Evolutionary conservation across 2,888 invertebrate genomes (phyloP).

Genomic region (Acleris literana): DNA sequence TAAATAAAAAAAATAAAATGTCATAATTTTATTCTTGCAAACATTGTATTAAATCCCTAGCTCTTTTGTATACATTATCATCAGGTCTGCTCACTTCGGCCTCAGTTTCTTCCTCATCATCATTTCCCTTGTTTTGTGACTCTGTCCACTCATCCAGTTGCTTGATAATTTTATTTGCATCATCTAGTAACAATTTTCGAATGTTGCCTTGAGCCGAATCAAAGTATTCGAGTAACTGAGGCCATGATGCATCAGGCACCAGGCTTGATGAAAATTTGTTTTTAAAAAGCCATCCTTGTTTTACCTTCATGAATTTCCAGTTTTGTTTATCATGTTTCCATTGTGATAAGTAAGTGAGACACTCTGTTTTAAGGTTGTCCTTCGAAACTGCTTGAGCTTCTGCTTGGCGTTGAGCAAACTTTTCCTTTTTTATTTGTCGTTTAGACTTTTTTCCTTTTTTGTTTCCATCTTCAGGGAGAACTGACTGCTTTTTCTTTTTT

Average conservation of each 20-base stretch:
- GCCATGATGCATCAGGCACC: constrained; percentile 86
- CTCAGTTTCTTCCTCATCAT: constrained; percentile 50
- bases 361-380: constrained; percentile 83
- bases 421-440: constrained; percentile 86
- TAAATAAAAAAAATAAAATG: too few species aligned
- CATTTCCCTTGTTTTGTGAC: constrained; percentile 56
- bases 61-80: constrained; percentile 82
- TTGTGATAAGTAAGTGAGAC: constrained; percentile 86
- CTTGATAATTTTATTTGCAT: constrained; percentile 86
- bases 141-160: constrained; percentile 83
- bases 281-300: constrained; percentile 90
- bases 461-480: constrained; percentile 55
- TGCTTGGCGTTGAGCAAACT: constrained; percentile 81
- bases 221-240: constrained; percentile 87
- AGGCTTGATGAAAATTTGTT: constrained; percentile 85
- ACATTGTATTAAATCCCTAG: constrained; percentile 86
- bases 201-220: constrained; percentile 87
- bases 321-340: constrained; percentile 88
- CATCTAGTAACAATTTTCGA: constrained; percentile 83
- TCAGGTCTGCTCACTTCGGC: constrained; percentile 61
- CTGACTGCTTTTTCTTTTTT: constrained; percentile 64
- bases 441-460: constrained; percentile 84
- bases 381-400: constrained; percentile 80
- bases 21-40: constrained; percentile 76
- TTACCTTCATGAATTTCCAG: constrained; percentile 92